Percentiles rank a stretch among this genome's conserved stretches.
phyloP scores from a whole-genome alignment of 2,113 vertebrate species.

The Onychorhynchus coronatus region DNA sequence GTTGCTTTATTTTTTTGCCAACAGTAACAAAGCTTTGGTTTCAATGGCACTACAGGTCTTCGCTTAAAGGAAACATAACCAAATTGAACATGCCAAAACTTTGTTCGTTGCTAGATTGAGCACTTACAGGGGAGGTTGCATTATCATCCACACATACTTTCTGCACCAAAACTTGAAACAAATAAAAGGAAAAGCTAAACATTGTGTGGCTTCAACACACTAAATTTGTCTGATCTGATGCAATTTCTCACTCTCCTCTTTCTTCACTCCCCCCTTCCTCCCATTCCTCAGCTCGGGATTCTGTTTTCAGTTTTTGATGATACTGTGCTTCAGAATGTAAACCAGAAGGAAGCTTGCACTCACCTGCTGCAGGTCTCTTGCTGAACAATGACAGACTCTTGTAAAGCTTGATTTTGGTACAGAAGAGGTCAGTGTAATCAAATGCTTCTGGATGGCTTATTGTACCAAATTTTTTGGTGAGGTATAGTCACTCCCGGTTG shows the following conservation, averaged over 20 bases:
- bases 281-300: slow-evolving; percentile 30
- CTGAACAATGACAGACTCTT: slow-evolving; percentile 55
- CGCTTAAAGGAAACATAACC: slow-evolving; percentile 64
- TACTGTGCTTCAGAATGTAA: slow-evolving; percentile 76
- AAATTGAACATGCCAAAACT: slow-evolving; percentile 69
- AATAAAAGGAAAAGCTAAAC: slow-evolving; percentile 70
- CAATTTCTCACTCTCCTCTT: slow-evolving; percentile 18
- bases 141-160: slow-evolving; percentile 65
- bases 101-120: slow-evolving; percentile 62
- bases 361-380: slow-evolving; percentile 61
- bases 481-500: slow-evolving; percentile 25
- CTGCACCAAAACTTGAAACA: slow-evolving; percentile 79
- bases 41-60: slow-evolving; percentile 56
- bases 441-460: slow-evolving; percentile 78
- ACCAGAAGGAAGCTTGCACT: slow-evolving; percentile 69
- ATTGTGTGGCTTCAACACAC: slow-evolving; percentile 61
- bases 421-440: slow-evolving; percentile 70
- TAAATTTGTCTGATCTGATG: slow-evolving; percentile 59
- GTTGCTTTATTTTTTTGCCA: slow-evolving; percentile 72
- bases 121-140: slow-evolving; percentile 51
- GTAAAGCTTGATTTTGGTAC: slow-evolving; percentile 65
- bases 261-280: neutral
- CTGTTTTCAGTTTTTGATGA: slow-evolving; percentile 51
- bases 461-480: slow-evolving; percentile 53
- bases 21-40: slow-evolving; percentile 64